These are phyloP conservation scores for Pristionchus japonicus DNA, from an alignment of 2,888 invertebrate genomes.

Conservation along the genomic window DNA sequence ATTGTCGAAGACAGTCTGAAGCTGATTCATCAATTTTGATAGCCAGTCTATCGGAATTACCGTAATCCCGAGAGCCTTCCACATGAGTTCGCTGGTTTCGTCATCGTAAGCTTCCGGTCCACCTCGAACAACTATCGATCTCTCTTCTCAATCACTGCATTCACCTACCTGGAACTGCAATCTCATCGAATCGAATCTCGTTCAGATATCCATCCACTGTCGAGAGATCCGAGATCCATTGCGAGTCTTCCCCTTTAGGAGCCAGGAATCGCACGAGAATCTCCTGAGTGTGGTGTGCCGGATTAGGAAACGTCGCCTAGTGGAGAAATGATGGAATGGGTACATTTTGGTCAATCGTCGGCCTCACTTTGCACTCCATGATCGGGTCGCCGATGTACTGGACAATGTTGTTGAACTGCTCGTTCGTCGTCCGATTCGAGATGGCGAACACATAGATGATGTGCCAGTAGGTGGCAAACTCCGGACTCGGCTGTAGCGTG, in stretches of 20 bases:
- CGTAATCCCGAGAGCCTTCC: slow-evolving; percentile 37
- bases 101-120: slow-evolving; percentile 19
- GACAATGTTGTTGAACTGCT: slow-evolving; percentile 55
- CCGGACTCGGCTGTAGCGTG: not conserved
- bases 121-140: not conserved
- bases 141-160: not conserved
- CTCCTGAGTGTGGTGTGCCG: slow-evolving; percentile 30
- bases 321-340: not conserved
- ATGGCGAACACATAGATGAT: slow-evolving; percentile 62
- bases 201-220: slow-evolving; percentile 51
- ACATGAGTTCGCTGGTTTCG: slow-evolving; percentile 25
- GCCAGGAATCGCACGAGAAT: slow-evolving; percentile 58
- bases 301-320: not conserved
- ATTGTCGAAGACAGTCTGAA: not conserved
- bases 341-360: slow-evolving; percentile 18
- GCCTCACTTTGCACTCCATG: slow-evolving; percentile 53
- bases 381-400: slow-evolving; percentile 58
- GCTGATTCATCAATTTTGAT: not conserved
- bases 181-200: slow-evolving; percentile 54
- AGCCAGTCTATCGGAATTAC: not conserved
- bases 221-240: slow-evolving; percentile 56
- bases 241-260: slow-evolving; percentile 54
- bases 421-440: slow-evolving; percentile 56
- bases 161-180: slow-evolving; percentile 46
- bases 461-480: slow-evolving; percentile 53